A percentile compares a stretch with the other conserved stretches of the same genome.
Conservation (phyloP, 2,888 invertebrate species). For the Dichetophora obliterata region DNA sequence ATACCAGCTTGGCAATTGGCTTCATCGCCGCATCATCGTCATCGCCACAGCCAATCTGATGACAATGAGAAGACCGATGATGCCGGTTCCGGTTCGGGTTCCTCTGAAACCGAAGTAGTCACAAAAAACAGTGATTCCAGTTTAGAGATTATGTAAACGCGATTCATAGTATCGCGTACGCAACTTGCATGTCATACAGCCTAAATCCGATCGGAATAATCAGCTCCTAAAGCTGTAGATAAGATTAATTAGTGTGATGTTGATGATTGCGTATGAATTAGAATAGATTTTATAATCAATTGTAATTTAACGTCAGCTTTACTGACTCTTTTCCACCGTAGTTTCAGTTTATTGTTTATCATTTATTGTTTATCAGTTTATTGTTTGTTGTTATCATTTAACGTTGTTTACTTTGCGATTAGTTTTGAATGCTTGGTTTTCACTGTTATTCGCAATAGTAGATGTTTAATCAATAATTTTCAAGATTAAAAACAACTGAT, state of each 20-base stretch:
- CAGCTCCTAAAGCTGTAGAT: neutral
- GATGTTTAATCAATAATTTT: no score
- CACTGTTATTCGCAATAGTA: no score
- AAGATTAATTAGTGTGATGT: conserved; percentile 36
- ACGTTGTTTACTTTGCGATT: conserved; percentile 2
- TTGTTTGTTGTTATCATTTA: neutral
- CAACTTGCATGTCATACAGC: neutral
- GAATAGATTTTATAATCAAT: neutral
- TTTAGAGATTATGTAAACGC: conserved; percentile 78
- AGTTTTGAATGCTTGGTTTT: no score
- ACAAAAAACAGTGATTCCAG: conserved; percentile 83
- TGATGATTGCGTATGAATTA: conserved; percentile 1
- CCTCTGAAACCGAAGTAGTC: conserved; percentile 80
- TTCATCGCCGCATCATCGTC: conserved; percentile 56
- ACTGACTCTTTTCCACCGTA: neutral
- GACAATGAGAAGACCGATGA: conserved; percentile 72
- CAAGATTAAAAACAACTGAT: no score
- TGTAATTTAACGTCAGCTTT: neutral
- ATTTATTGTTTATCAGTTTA: neutral
- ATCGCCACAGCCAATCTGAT: conserved; percentile 68
- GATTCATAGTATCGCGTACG: neutral
- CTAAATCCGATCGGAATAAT: neutral
- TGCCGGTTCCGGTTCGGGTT: conserved; percentile 75
- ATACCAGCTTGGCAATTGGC: conserved; percentile 85
- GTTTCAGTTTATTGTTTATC: no score